These are phyloP conservation scores for Ceraclea dissimilis DNA, from an alignment of 2,888 invertebrate genomes.

Conservation along the genomic window DNA sequence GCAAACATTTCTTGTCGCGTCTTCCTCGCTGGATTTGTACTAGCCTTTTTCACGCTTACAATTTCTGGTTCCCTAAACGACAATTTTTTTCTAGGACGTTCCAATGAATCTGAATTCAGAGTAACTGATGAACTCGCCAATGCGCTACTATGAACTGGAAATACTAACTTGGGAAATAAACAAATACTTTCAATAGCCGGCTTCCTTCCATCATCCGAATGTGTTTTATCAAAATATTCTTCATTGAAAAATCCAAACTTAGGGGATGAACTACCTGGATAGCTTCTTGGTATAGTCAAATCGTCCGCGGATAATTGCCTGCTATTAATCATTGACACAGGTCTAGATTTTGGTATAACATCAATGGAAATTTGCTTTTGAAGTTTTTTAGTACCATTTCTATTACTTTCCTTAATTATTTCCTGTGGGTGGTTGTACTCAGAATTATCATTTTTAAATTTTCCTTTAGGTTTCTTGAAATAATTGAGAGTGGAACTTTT, in stretches of 20 bases:
- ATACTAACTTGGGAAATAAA: constrained; percentile 40
- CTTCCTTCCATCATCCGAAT: constrained; percentile 27
- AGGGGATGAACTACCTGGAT: constrained; percentile 20
- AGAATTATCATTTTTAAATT: constrained; percentile 37
- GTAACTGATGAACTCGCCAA: constrained; percentile 31
- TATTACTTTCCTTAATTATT: constrained; percentile 30
- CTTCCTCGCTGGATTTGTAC: constrained; percentile 34
- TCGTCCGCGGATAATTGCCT: constrained; percentile 28
- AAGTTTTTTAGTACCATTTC: constrained; percentile 12
- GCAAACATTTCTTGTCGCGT: constrained; percentile 30
- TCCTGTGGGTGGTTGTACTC: constrained; percentile 34
- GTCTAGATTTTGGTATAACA: constrained; percentile 28
- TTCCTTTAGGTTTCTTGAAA: constrained; percentile 39
- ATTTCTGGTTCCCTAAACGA: constrained; percentile 84
- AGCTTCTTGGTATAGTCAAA: constrained; percentile 13
- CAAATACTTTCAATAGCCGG: constrained; percentile 33
- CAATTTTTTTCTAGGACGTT: constrained; percentile 73
- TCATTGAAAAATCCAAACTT: constrained; percentile 19
- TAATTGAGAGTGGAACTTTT: constrained; percentile 40
- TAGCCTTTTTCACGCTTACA: constrained; percentile 33
- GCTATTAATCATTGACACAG: constrained; percentile 36
- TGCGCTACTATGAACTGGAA: constrained; percentile 35
- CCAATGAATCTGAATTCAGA: constrained; percentile 37
- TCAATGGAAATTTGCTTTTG: constrained; percentile 20
- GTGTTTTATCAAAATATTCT: constrained; percentile 29